Percentiles rank a stretch among this genome's conserved stretches.
Evolutionary conservation across 2,888 invertebrate genomes (phyloP).

Genomic region (Alentia gelatinosa): DNA sequence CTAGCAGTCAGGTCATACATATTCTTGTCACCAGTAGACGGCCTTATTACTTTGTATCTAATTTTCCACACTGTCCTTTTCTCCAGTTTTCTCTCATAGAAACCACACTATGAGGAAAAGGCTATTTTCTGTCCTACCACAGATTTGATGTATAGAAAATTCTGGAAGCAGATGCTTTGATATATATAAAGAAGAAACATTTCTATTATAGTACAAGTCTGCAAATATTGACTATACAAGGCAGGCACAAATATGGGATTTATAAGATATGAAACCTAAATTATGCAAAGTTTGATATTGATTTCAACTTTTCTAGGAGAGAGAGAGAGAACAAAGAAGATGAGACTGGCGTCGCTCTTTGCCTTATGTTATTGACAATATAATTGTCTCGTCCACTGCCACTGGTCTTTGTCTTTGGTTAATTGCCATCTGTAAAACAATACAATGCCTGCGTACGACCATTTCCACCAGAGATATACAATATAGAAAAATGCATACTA

Average conservation of each 20-base stretch:
- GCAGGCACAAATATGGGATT: not conserved
- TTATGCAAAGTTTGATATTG: constrained; percentile 40
- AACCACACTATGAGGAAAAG: not conserved
- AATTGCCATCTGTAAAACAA: not conserved
- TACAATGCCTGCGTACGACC: not conserved
- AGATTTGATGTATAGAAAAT: not conserved
- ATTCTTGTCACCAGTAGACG: not conserved
- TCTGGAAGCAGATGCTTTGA: not conserved
- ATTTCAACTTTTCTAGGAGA: constrained; percentile 32
- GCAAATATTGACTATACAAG: not conserved
- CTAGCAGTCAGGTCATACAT: not conserved
- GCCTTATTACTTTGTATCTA: constrained; percentile 23
- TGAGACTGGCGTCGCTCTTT: constrained; percentile 23
- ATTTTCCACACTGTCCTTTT: not conserved
- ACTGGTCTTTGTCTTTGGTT: constrained; percentile 8
- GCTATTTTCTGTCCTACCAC: not conserved
- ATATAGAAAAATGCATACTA: not conserved
- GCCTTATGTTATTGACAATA: constrained; percentile 43
- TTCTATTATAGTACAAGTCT: not conserved
- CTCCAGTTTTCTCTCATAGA: not conserved
- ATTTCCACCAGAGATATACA: not conserved
- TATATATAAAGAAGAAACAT: not conserved
- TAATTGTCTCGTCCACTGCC: constrained; percentile 37
- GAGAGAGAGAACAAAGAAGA: not conserved
- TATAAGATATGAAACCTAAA: constrained; percentile 11